These are phyloP conservation scores for Esox niger DNA, from an alignment of 2,113 vertebrate genomes.

Conservation along the genomic window DNA sequence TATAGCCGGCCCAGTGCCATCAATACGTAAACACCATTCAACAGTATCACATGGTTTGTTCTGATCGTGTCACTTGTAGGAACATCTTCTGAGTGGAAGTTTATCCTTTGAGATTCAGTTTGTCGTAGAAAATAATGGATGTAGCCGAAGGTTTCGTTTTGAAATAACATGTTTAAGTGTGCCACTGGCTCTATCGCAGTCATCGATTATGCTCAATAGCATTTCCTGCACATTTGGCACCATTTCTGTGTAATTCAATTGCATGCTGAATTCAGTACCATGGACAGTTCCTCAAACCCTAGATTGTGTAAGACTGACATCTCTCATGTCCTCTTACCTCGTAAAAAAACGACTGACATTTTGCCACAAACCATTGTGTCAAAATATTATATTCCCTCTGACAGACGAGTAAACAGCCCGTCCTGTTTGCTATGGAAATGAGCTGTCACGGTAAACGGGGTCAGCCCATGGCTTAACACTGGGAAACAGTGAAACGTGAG, in stretches of 20 bases:
- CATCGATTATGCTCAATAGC: neutral
- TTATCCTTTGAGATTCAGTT: neutral
- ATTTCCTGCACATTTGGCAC: neutral
- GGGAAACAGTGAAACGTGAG: constrained; percentile 8
- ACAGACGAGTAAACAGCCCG: neutral
- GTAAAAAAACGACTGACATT: too few species aligned
- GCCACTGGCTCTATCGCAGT: neutral
- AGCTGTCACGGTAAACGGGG: neutral
- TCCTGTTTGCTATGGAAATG: neutral
- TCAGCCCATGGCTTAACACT: neutral
- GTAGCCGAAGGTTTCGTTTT: neutral
- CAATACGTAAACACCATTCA: neutral
- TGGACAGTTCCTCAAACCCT: too few species aligned
- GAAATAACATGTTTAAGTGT: neutral
- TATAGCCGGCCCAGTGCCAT: too few species aligned
- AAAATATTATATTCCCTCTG: neutral
- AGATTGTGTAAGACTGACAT: too few species aligned
- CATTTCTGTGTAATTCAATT: neutral
- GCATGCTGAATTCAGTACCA: neutral
- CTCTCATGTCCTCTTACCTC: too few species aligned
- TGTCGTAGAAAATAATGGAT: neutral
- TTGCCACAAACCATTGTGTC: neutral
- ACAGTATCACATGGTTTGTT: neutral
- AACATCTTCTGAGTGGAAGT: neutral
- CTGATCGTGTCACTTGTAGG: neutral